These are phyloP conservation scores for Danaus plexippus DNA, from an alignment of 1,140 invertebrate genomes.

Conservation along the genomic window DNA sequence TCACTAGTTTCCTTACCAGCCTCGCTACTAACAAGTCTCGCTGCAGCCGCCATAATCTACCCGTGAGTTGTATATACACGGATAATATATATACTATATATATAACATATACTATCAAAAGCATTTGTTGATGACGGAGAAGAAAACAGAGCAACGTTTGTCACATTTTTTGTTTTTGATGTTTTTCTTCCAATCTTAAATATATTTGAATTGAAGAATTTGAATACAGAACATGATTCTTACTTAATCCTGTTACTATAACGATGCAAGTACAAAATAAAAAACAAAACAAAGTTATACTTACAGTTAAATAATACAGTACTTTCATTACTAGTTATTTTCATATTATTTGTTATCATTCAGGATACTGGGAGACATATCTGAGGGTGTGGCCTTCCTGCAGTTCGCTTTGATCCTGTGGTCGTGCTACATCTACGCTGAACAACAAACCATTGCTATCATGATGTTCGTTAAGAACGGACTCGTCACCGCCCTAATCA, in stretches of 20 bases:
- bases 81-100: not conserved
- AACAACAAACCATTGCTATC: slow-evolving; percentile 87
- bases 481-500: slow-evolving; percentile 81
- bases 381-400: slow-evolving; percentile 69
- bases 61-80: slow-evolving; percentile 72
- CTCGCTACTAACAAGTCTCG: slow-evolving; percentile 79
- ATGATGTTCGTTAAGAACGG: slow-evolving; percentile 86
- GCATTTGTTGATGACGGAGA: no score
- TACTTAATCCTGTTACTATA: slow-evolving; percentile 3
- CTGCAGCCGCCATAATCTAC: slow-evolving; percentile 79
- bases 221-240: no score
- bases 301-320: no score
- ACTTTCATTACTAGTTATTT: no score
- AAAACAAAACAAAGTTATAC: no score
- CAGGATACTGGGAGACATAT: slow-evolving; percentile 69
- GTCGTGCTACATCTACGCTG: slow-evolving; percentile 85
- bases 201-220: no score
- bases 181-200: no score
- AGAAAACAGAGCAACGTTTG: no score
- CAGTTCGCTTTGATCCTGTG: slow-evolving; percentile 80
- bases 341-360: not conserved
- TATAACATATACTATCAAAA: no score
- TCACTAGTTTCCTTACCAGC: slow-evolving; percentile 85
- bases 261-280: no score
- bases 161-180: no score